Evolutionary conservation across 2,113 vertebrate species (phyloP).

Genomic region (Grantiella picta): DNA sequence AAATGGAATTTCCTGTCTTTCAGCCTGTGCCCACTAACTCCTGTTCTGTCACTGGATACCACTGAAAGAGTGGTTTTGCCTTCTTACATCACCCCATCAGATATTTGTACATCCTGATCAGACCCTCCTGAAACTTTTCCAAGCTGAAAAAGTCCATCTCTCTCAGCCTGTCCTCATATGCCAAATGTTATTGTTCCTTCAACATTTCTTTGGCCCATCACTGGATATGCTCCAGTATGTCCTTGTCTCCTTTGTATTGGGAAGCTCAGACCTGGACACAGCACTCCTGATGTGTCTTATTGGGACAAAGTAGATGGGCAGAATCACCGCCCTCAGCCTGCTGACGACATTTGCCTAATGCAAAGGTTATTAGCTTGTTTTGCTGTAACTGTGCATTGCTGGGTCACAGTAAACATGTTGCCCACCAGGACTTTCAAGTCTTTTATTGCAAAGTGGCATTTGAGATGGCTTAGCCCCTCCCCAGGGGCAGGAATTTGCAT

Average conservation of each 20-base stretch:
- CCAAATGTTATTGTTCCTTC: neutral
- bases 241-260: neutral
- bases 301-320: neutral
- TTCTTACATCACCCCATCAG: rapidly evolving
- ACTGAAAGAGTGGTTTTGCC: neutral
- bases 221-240: neutral
- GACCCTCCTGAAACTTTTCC: neutral
- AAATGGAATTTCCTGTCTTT: neutral
- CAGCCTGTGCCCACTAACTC: neutral
- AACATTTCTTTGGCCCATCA: neutral
- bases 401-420: neutral
- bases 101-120: neutral
- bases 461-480: neutral
- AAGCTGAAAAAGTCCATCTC: neutral
- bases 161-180: neutral
- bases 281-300: neutral
- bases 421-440: neutral
- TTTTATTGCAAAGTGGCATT: neutral
- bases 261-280: neutral
- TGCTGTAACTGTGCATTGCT: neutral
- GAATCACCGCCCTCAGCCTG: neutral
- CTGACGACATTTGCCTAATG: neutral
- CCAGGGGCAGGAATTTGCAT: neutral
- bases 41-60: neutral
- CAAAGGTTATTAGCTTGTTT: neutral